Evolutionary conservation across 2,888 invertebrate species (phyloP).

Genomic region (Torymus auratus): DNA sequence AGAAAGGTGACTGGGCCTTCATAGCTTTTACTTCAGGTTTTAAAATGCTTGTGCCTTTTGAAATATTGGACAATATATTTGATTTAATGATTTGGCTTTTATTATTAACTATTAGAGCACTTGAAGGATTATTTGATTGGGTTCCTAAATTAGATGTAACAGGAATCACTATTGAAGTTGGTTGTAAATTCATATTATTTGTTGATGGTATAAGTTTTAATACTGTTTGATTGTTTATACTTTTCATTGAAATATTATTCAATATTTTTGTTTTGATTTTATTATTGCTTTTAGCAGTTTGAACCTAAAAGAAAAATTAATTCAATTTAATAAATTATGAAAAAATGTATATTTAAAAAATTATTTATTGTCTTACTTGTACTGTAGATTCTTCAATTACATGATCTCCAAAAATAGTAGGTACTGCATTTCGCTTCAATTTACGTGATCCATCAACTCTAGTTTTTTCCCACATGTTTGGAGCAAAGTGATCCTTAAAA

Average conservation of each 20-base stretch:
- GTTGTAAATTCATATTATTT: slow-evolving; percentile 13
- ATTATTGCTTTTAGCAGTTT: neutral
- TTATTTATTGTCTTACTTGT: neutral
- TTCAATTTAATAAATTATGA: no score
- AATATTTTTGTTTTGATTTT: slow-evolving; percentile 9
- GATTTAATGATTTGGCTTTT: slow-evolving; percentile 35
- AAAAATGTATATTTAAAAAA: no score
- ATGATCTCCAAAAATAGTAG: slow-evolving; percentile 46
- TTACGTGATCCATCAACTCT: slow-evolving; percentile 55
- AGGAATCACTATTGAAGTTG: slow-evolving; percentile 31
- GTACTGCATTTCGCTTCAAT: slow-evolving; percentile 53
- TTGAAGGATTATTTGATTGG: slow-evolving; percentile 10
- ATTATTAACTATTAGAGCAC: slow-evolving; percentile 29
- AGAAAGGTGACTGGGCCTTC: neutral
- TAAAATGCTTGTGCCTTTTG: slow-evolving; percentile 27
- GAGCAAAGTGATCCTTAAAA: slow-evolving; percentile 50
- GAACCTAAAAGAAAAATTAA: neutral
- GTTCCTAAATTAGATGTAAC: neutral
- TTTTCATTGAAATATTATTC: slow-evolving; percentile 16
- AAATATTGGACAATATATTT: slow-evolving; percentile 6
- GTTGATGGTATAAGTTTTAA: slow-evolving; percentile 43
- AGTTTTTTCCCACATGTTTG: slow-evolving; percentile 57
- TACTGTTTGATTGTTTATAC: slow-evolving; percentile 31
- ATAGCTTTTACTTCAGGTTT: slow-evolving; percentile 19
- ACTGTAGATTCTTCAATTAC: slow-evolving; percentile 14